Base-by-base conservation (phyloP, 2,113 vertebrate species). In the Trogon melanurus region DNA sequence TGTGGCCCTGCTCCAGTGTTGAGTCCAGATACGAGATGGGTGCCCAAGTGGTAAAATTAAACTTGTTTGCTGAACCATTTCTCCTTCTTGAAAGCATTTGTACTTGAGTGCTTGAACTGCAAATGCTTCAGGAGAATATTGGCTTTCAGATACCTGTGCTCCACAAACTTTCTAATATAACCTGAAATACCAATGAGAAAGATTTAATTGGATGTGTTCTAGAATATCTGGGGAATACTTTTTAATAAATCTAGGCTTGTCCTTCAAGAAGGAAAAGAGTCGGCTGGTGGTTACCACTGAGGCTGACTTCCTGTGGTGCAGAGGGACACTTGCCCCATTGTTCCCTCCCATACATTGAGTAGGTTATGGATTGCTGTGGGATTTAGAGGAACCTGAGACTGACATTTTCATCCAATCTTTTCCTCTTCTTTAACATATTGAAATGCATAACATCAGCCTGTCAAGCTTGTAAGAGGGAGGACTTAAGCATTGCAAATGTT, bases 1-100 rank as follows among this genome's bases (percentile, higher is more conserved):
- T 87, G 54, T 73, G 79, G 61, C 72, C 11, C 53, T 53, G 48
- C 26, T 95, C 92, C 85, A 84, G 23, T 0, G 0, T 1, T 90
- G 67, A 82, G 75, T 48, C 69, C 75, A 86, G 69, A 73, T 90
- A 56, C 2, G 4, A 94, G 61, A 9, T 67, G 80, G 41, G 45
- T 81, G 69, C 82, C 75, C 75, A 57, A 71, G 56, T 74, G 48
- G 38, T 91, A 91, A 95, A 91, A 90, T 80, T 74, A 84, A 85
- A 74, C 19, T 80, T 79, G 23, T 72, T 72, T 71, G 29, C 83
- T 57, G 71, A 69, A 56, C n/a, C 44, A 57, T 4, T 38, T 85
- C 56, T 85, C 47, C 56, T 93, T 14, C n/a, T 69, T 82, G 41
- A 51, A 93, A 79, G 56, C 15, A 13, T 65, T 76, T 44, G n/a